Evolutionary conservation across 2,888 invertebrate species (phyloP), one percentile per base, ranked within the genome.

Genomic region (Eristalinus sepulchralis): DNA sequence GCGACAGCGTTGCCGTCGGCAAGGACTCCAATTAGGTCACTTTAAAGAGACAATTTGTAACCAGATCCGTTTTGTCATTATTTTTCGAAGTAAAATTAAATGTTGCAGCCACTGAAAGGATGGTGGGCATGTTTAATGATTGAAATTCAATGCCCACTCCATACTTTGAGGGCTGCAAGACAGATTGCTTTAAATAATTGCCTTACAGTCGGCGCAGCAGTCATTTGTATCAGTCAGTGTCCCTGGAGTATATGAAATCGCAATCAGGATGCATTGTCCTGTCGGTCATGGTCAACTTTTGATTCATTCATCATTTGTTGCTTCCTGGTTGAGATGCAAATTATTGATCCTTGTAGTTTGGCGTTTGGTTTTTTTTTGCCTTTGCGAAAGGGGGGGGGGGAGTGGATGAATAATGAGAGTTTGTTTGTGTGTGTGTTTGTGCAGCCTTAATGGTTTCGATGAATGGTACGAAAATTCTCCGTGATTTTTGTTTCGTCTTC

Each of bases 251-350:
- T 3, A 66, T 59, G 3, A 39, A 57, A 31, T n/a, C 27, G 24
- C 60, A 67, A 67, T 76, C 67, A 60, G 60, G 60, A 47, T 13
- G 33, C 24, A 67, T 60, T 67, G 53, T 60, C n/a, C 9, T 17
- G 0, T 22, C 47, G 20, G 22, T 13, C 6, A 33, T 68, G 33
- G 34, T 57, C 57, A 33, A 57, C 34, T 68, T 24, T 24, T 67
- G 22, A 57, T 20, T 57, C 57, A 68, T 68, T 57, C 57, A 68
- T 64, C 47, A 47, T 47, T 47, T 47, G 47, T 47, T 47, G 47
- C 47, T 47, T 47, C 47, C 47, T 47, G 17, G 8, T 47, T 17
- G 47, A 47, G 17, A 8, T 47, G 47, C 6, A 47, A 47, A 47
- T 47, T 47, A 47, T 47, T 47, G 47, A 47, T 47, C 9, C 0